Base-by-base conservation (phyloP, 2,888 invertebrate genomes). In the Ceratothoa steindachneri region DNA sequence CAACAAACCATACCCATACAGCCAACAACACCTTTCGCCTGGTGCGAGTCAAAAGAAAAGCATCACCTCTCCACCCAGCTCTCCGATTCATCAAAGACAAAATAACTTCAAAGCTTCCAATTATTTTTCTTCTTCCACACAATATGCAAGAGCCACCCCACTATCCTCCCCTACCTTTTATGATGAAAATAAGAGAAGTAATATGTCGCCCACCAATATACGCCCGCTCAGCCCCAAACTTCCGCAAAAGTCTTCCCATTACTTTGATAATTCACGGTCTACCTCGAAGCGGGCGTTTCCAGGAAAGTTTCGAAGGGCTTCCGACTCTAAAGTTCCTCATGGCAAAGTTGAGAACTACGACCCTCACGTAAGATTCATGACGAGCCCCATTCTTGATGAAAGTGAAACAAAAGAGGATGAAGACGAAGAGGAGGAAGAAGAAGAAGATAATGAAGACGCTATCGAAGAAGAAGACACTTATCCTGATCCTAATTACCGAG, bases 231-330 rank as follows among this genome's bases (percentile, higher is more conserved):
- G 22, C 24, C 60, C 60, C 19, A 24, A 60, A 24, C 60, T 60
- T 60, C 60, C 60, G 22, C n/a, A 60, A 60, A 60, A 60, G 60
- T 60, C 60, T 60, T 60, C 60, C 60, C 24, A 22, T 60, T 24
- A 15, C 12, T 24, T n/a, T 60, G 22, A 60, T 22, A 60, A 1
- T 60, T 15, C 60, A 7, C n/a, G 27, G 60, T 60, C 22, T 60
- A 22, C 60, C 9, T 60, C 27, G 12, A 60, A 60, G 60, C 1
- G 22, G 24, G 24, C n/a, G 60, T 60, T 60, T 60, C 60, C n/a
- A 12, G 19, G 12, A 12, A 60, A 60, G 24, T 24, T 12, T n/a
- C n/a, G 60, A 24, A 60, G 60, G 27, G n/a, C 60, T 22, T 60
- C 60, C 2, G 60, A 60, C 24, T 4, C 60, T 24, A 60, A 60